phyloP scores from a whole-genome alignment of 2,113 vertebrate species.

The Pseudonaja textilis region DNA sequence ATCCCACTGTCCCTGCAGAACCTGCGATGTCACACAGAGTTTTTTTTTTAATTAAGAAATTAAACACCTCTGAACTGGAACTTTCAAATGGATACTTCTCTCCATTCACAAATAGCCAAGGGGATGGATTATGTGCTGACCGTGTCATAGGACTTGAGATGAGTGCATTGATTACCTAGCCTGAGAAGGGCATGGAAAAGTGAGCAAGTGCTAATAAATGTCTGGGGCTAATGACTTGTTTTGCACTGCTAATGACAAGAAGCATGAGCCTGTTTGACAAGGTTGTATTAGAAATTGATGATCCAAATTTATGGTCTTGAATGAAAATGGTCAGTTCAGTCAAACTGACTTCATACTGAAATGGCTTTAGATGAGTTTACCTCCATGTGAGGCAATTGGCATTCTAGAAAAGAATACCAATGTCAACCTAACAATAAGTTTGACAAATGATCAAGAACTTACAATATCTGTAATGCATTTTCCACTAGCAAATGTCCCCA shows the following conservation, averaged over 20 bases:
- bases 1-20: neutral
- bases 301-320: neutral
- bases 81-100: conserved; percentile 18
- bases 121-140: conserved; percentile 30
- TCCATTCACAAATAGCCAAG: conserved; percentile 22
- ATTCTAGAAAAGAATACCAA: neutral
- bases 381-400: neutral
- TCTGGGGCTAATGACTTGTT: conserved; percentile 7
- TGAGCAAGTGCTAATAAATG: conserved; percentile 14
- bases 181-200: conserved; percentile 9
- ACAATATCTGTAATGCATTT: neutral
- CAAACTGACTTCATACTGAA: neutral
- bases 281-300: neutral
- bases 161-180: conserved; percentile 24
- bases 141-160: conserved; percentile 17
- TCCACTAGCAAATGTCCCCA: no score
- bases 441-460: neutral
- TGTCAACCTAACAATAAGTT: neutral
- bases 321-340: neutral
- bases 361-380: neutral
- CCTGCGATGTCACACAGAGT: neutral
- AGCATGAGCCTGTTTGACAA: neutral
- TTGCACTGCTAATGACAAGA: conserved; percentile 6
- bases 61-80: neutral
- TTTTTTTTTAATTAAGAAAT: neutral